Conservation (phyloP, 2,797 vertebrate genomes). For the Pelobates cultripes region DNA sequence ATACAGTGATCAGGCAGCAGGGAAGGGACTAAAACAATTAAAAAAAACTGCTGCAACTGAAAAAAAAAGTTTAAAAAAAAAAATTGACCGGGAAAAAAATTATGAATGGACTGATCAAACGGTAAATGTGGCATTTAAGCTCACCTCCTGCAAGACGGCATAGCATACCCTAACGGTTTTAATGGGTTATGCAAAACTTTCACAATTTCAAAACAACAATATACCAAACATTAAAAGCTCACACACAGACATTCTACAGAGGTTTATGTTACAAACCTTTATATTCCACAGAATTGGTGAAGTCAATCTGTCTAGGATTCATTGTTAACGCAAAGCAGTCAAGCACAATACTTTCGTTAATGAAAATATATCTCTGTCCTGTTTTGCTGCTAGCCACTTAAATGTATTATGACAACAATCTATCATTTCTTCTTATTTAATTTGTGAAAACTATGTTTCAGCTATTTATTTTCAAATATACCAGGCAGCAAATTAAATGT, state of each 20-base stretch:
- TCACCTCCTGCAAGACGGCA: too few relatives aligned
- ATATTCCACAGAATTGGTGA: neutral
- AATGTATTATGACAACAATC: neutral
- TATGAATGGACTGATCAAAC: too few relatives aligned
- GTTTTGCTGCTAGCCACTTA: neutral
- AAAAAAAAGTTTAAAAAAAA: too few relatives aligned
- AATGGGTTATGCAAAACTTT: slow-evolving; percentile 10
- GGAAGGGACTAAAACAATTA: too few relatives aligned
- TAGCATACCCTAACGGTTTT: too few relatives aligned
- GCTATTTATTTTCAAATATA: slow-evolving; percentile 13
- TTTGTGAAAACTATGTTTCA: slow-evolving; percentile 6
- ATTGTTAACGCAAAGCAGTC: neutral
- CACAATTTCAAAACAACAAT: slow-evolving; percentile 18
- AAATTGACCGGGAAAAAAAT: too few relatives aligned
- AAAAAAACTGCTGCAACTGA: too few relatives aligned
- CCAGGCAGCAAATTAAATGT: slow-evolving; percentile 1
- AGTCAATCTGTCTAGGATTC: neutral
- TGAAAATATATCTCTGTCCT: neutral
- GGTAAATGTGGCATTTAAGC: too few relatives aligned
- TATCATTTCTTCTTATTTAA: slow-evolving; percentile 6
- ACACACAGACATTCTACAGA: neutral
- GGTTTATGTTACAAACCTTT: neutral
- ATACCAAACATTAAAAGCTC: slow-evolving; percentile 3
- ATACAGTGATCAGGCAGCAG: too few relatives aligned
- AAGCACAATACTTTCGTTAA: neutral